Conservation (phyloP, 1,140 invertebrate genomes). For the Glomeris maerens region DNA sequence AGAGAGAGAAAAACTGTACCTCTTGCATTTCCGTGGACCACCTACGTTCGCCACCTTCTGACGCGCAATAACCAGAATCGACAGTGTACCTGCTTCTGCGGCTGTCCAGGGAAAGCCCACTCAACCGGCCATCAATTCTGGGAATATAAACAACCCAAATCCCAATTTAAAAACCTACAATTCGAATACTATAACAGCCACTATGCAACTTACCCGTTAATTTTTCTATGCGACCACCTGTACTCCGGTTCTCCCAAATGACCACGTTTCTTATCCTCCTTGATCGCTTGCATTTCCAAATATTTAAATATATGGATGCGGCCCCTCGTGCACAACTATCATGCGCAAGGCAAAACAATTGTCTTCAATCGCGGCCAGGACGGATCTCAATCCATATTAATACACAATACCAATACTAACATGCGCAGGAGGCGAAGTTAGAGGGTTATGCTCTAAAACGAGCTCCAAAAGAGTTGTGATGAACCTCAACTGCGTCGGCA, state of each 20-base stretch:
- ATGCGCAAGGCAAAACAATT: slow-evolving; percentile 14
- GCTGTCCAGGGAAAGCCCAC: slow-evolving; percentile 33
- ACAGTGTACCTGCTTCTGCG: slow-evolving; percentile 53
- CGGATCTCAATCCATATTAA: background rate
- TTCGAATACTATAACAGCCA: slow-evolving; percentile 11
- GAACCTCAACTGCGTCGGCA: slow-evolving; percentile 68
- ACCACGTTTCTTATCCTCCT: slow-evolving; percentile 35
- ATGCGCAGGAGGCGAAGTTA: slow-evolving; percentile 75
- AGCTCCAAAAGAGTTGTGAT: slow-evolving; percentile 67
- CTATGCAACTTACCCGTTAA: no score
- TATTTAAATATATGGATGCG: slow-evolving; percentile 89
- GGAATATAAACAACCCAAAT: slow-evolving; percentile 3
- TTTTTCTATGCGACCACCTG: slow-evolving; percentile 22
- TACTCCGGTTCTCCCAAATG: slow-evolving; percentile 25
- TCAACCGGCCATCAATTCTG: slow-evolving; percentile 28
- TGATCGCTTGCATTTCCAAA: slow-evolving; percentile 67
- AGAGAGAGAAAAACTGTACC: slow-evolving; percentile 28
- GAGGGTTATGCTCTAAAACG: slow-evolving; percentile 68
- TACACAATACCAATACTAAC: slow-evolving; percentile 35
- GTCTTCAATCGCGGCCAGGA: background rate
- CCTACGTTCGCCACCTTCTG: slow-evolving; percentile 59
- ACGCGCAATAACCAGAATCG: slow-evolving; percentile 76
- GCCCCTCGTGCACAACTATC: slow-evolving; percentile 74
- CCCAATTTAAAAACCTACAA: slow-evolving; percentile 22
- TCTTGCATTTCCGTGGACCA: slow-evolving; percentile 62